Conservation (phyloP, 1,140 invertebrate species). For the Brachionus angularis region DNA sequence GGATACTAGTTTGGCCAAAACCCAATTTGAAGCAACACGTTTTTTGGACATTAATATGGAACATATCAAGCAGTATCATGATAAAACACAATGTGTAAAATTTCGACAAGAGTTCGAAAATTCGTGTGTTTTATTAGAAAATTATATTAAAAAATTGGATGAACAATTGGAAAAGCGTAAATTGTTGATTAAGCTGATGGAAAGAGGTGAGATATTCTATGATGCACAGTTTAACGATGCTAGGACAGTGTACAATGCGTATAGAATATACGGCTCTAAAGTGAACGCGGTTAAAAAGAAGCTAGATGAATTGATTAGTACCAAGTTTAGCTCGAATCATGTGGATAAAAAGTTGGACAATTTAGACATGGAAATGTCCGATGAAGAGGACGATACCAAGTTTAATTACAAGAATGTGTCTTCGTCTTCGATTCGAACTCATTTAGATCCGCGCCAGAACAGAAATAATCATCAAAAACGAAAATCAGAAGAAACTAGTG, state of each 20-base stretch:
- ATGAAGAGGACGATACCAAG: neutral
- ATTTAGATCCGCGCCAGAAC: constrained; percentile 5
- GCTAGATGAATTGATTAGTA: constrained; percentile 11
- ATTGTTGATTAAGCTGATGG: constrained; percentile 69
- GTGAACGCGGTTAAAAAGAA: constrained; percentile 21
- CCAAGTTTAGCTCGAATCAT: constrained; percentile 26
- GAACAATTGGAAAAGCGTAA: constrained; percentile 75
- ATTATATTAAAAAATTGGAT: constrained; percentile 72
- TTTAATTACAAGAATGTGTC: neutral
- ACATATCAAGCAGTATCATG: constrained; percentile 57
- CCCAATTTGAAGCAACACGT: neutral
- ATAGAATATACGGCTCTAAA: constrained; percentile 36
- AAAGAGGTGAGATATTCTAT: constrained; percentile 78
- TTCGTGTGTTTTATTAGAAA: constrained; percentile 71
- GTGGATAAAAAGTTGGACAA: constrained; percentile 31
- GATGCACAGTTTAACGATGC: constrained; percentile 82
- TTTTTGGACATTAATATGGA: constrained; percentile 30
- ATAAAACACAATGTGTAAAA: constrained; percentile 76
- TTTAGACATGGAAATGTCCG: constrained; percentile 43
- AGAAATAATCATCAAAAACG: neutral
- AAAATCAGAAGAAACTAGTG: too few species aligned
- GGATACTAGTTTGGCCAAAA: neutral
- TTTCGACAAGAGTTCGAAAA: constrained; percentile 80
- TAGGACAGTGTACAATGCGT: constrained; percentile 76
- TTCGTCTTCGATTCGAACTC: neutral